A percentile compares a stretch with the other conserved stretches of the same genome.
These are phyloP conservation scores for Montipora efflorescens DNA, from an alignment of 64 coral and sea anemone species.

Conservation along the genomic window DNA sequence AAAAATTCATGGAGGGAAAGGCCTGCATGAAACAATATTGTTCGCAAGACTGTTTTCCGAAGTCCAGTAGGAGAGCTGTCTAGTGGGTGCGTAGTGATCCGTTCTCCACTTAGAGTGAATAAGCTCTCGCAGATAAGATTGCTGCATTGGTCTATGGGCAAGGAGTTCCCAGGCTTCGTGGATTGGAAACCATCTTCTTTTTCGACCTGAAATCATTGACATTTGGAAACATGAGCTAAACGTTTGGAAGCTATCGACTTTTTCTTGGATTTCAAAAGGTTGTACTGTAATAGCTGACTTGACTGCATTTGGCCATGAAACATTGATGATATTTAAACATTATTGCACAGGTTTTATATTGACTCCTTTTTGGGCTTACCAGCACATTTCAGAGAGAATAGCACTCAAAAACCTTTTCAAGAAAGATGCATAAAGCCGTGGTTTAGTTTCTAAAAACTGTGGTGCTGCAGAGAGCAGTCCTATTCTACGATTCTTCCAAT, in stretches of 20 bases:
- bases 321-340: no score
- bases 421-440: no score
- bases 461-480: no score
- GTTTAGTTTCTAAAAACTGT: no score
- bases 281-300: no score
- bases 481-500: no score
- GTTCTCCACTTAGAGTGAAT: not conserved
- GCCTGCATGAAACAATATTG: not conserved
- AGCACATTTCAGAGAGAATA: no score
- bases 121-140: not conserved
- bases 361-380: no score
- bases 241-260: not conserved
- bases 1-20: not conserved
- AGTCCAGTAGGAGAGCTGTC: not conserved
- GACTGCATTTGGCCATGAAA: no score
- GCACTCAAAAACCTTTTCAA: no score
- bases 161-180: slow-evolving; percentile 6
- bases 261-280: no score
- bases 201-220: not conserved
- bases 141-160: not conserved
- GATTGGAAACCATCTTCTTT: slow-evolving; percentile 8
- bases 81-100: not conserved
- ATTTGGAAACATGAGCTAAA: not conserved
- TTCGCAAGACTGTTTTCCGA: not conserved
- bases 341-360: no score